Conservation (phyloP, 2,888 invertebrate species). For the Eupithecia inturbata region DNA sequence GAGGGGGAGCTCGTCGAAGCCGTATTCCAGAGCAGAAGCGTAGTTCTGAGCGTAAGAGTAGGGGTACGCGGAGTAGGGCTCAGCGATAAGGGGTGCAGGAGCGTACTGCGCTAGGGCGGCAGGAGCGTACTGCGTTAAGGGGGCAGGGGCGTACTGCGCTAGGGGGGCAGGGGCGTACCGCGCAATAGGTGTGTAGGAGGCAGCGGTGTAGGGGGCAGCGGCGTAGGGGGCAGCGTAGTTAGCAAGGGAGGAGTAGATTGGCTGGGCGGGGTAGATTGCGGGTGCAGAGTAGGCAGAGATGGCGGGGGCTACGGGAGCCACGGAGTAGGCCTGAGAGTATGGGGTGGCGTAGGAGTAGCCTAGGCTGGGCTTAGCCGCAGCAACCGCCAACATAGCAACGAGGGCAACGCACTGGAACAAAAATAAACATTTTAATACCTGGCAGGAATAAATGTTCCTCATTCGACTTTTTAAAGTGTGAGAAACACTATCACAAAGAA, state of each 20-base stretch:
- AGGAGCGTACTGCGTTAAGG: conserved; percentile 41
- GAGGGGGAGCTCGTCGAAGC: conserved; percentile 31
- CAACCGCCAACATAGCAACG: conserved; percentile 43
- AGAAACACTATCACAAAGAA: background rate
- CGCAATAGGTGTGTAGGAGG: conserved; percentile 1
- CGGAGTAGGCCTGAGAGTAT: conserved; percentile 19
- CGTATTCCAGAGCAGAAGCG: conserved; percentile 24
- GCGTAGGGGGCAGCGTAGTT: conserved; percentile 27
- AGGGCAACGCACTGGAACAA: conserved; percentile 44
- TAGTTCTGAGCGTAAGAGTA: conserved; percentile 28
- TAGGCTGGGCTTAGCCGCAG: conserved; percentile 42
- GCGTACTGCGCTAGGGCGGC: conserved; percentile 19
- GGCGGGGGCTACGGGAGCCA: conserved; percentile 24
- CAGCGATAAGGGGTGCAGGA: conserved; percentile 12
- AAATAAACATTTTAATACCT: background rate
- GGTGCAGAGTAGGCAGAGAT: conserved; percentile 21
- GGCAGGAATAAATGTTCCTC: background rate
- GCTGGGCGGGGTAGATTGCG: conserved; percentile 20
- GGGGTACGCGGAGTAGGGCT: conserved; percentile 50
- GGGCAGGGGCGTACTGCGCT: conserved; percentile 8
- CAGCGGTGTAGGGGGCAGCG: conserved; percentile 27
- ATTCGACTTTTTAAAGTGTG: background rate
- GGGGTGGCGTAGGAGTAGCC: conserved; percentile 27
- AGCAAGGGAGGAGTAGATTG: conserved; percentile 7
- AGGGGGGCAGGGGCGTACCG: conserved; percentile 42